phyloP scores from a whole-genome alignment of 2,797 vertebrate genomes.

The Steatocranus sp. region DNA sequence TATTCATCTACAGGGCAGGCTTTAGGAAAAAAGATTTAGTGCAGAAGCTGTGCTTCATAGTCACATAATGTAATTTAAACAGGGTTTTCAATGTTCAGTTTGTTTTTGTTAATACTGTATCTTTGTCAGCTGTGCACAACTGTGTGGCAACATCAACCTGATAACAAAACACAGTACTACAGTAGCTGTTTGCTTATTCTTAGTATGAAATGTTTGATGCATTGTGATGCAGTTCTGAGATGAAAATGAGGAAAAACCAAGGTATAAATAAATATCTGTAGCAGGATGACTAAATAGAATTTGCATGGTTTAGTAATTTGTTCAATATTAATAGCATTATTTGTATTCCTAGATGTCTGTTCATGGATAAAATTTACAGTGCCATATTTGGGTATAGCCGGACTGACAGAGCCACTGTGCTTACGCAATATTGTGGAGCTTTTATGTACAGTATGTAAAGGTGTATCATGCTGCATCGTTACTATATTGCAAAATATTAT shows the following conservation, averaged over 20 bases:
- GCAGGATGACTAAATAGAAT: not conserved
- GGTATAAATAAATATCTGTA: constrained; percentile 6
- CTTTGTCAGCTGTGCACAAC: constrained; percentile 17
- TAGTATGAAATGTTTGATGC: not conserved
- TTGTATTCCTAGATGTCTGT: not conserved
- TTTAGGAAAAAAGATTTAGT: constrained; percentile 26
- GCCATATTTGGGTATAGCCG: not conserved
- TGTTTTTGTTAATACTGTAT: constrained; percentile 19
- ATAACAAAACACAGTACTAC: not conserved
- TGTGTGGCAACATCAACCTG: constrained; percentile 3
- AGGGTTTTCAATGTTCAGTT: constrained; percentile 3
- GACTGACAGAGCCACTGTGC: not conserved
- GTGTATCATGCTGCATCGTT: not conserved
- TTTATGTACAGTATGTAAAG: not conserved
- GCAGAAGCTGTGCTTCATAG: constrained; percentile 19
- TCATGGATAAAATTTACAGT: not conserved
- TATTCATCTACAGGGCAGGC: constrained; percentile 62
- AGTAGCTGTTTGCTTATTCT: not conserved
- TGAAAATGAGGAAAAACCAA: constrained; percentile 12
- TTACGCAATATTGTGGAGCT: not conserved
- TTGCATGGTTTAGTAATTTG: not conserved
- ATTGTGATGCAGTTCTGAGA: not conserved
- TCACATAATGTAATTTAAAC: constrained; percentile 44
- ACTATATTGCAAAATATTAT: not conserved
- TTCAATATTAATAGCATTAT: not conserved